phyloP scores from a whole-genome alignment of 1,140 invertebrate genomes.

The Venturia canescens region DNA sequence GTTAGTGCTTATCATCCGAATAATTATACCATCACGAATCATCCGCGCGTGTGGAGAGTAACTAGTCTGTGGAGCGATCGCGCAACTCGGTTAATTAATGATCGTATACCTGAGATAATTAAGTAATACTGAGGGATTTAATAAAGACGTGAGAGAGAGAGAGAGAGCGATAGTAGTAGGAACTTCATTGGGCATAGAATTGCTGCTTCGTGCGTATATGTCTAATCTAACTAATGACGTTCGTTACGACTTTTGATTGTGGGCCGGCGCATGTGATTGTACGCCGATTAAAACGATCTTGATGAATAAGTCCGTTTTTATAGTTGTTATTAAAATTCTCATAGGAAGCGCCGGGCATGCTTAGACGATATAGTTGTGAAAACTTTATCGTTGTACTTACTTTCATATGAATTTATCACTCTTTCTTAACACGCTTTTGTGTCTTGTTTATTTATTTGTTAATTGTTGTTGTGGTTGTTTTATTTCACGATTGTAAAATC shows the following conservation, averaged over 20 bases:
- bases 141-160: slow-evolving; percentile 1
- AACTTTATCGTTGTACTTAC: background rate
- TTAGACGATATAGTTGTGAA: no score
- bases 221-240: no score
- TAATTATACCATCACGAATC: background rate
- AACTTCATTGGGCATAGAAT: background rate
- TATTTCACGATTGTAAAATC: background rate
- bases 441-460: no score
- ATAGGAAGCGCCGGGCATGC: no score
- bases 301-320: no score
- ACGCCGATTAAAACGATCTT: no score
- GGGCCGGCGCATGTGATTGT: background rate
- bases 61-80: background rate
- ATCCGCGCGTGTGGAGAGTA: background rate
- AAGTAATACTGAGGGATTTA: slow-evolving; percentile 1
- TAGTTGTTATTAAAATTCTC: no score
- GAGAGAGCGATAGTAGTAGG: background rate
- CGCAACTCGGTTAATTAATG: slow-evolving; percentile 8
- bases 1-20: background rate
- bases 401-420: background rate
- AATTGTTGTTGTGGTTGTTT: background rate
- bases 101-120: slow-evolving; percentile 9
- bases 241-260: background rate
- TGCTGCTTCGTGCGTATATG: no score
- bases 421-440: no score